A percentile compares a stretch with the other conserved stretches of the same genome.
These are phyloP conservation scores for Protophormia terraenovae DNA, from an alignment of 2,888 invertebrate species.

Conservation along the genomic window DNA sequence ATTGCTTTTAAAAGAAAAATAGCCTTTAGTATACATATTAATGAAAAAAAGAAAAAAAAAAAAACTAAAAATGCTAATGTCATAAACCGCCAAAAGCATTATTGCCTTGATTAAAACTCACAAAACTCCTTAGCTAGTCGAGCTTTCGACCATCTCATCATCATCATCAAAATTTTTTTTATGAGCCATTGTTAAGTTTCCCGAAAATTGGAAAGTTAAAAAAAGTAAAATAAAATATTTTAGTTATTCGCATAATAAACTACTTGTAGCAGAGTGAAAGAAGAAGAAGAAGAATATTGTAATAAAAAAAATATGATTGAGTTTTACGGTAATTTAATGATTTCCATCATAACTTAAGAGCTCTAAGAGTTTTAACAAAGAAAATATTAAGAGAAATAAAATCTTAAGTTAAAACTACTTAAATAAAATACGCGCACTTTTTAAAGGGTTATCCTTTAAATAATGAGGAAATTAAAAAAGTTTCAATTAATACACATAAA, in stretches of 20 bases:
- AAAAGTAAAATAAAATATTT: neutral
- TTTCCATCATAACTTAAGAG: conserved; percentile 42
- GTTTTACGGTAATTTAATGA: conserved; percentile 68
- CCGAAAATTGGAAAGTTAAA: conserved; percentile 56
- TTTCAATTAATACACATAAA: too few relatives aligned
- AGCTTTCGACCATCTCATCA: conserved; percentile 49
- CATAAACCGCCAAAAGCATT: conserved; percentile 52
- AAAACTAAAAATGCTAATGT: conserved; percentile 35
- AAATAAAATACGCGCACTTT: neutral
- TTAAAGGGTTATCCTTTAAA: conserved; percentile 22
- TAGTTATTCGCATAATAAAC: conserved; percentile 7
- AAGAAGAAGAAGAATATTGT: conserved; percentile 50
- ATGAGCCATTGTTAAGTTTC: conserved; percentile 62
- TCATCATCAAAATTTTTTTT: too few relatives aligned
- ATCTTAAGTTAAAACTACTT: conserved; percentile 23
- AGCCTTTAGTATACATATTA: conserved; percentile 12
- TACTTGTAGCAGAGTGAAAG: too few relatives aligned
- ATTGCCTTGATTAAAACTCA: conserved; percentile 1
- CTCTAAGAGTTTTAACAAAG: conserved; percentile 19
- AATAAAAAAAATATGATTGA: conserved; percentile 67
- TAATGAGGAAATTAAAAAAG: neutral
- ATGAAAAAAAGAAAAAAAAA: conserved; percentile 15
- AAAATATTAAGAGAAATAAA: conserved; percentile 12
- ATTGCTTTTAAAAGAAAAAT: neutral
- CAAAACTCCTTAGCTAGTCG: neutral